Evolutionary conservation across 2,797 vertebrate genomes (phyloP), one percentile per base, ranked within the genome.

Genomic region (Harpagifer antarcticus): DNA sequence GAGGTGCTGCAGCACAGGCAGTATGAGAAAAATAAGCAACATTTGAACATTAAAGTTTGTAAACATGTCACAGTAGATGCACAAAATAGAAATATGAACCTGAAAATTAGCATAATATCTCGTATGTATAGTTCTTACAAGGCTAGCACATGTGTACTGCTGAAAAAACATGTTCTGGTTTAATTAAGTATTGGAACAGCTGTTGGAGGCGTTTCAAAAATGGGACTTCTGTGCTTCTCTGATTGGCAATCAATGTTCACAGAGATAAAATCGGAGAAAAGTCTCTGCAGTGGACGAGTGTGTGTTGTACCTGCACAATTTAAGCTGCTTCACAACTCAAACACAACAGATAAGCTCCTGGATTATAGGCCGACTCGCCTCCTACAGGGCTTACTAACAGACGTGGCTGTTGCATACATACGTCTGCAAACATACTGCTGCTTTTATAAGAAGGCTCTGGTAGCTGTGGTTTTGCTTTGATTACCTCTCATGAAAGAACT

Each of bases 211-310:
- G 68, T 82, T 81, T 68, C 69, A 61, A 49, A 62, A 74, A 63
- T 3, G 4, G 11, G 12, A 23, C 50, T 20, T 13, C 53, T 66
- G 48, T 58, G 45, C 37, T n/a, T 15, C 57, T 60, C 68, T 2
- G 76, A 83, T 70, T 60, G 62, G 60, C 50, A 68, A 82, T 81
- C 78, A 75, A 9, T 81, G 61, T 31, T 50, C 1, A 12, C 33
- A 15, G 23, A 82, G 84, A 88, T 90, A 67, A 6, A 54, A 78
- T 86, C 65, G 3, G 61, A 53, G 61, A 43, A 63, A 65, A 79
- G 70, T 81, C 73, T 42, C 42, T 50, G 69, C 69, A 68, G 69
- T 13, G 62, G 75, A 53, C 69, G 50, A 54, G 48, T 31, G 68
- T 6, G 71, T 17, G 47, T 67, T 72, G 55, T 60, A 70, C 47